A percentile compares a stretch with the other conserved stretches of the same genome.
Evolutionary conservation across 2,797 vertebrate species (phyloP).

Genomic region (Microctenopoma steveboyesi): DNA sequence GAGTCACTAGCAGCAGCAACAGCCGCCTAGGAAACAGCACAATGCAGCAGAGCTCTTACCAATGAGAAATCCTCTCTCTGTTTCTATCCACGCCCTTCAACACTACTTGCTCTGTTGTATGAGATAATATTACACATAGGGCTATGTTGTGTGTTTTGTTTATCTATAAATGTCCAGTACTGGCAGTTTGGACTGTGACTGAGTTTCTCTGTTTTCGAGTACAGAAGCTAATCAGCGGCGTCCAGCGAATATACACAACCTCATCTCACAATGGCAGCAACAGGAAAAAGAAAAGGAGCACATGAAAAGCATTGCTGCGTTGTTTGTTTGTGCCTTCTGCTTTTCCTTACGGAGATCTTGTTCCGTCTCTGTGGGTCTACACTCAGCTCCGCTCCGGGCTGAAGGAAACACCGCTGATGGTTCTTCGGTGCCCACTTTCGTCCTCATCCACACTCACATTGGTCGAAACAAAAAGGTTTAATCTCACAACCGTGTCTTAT

Average conservation of each 20-base stretch:
- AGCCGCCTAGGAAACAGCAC: constrained; percentile 75
- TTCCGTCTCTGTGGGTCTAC: constrained; percentile 36
- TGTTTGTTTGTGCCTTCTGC: constrained; percentile 40
- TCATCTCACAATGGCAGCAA: constrained; percentile 43
- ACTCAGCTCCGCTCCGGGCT: constrained; percentile 37
- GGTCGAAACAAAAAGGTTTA: constrained; percentile 23
- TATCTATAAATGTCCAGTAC: constrained; percentile 40
- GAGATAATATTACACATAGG: constrained; percentile 43
- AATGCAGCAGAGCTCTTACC: constrained; percentile 68
- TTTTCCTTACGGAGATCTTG: constrained; percentile 37
- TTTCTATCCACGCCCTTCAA: constrained; percentile 51
- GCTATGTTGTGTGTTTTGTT: constrained; percentile 42
- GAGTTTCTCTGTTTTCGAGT: constrained; percentile 39
- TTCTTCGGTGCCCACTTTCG: constrained; percentile 40
- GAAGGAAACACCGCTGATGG: constrained; percentile 29
- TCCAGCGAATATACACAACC: constrained; percentile 38
- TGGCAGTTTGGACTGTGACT: constrained; percentile 41
- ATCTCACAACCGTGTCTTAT: constrained; percentile 42
- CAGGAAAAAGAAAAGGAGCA: constrained; percentile 48
- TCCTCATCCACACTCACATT: constrained; percentile 11
- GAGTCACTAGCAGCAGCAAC: constrained; percentile 69
- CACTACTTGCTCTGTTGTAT: constrained; percentile 43
- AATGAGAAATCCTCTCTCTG: constrained; percentile 64
- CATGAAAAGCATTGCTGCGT: constrained; percentile 32
- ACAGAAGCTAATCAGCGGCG: constrained; percentile 45